Evolutionary conservation across 2,797 vertebrate species (phyloP).

Genomic region (Florisuga fusca): DNA sequence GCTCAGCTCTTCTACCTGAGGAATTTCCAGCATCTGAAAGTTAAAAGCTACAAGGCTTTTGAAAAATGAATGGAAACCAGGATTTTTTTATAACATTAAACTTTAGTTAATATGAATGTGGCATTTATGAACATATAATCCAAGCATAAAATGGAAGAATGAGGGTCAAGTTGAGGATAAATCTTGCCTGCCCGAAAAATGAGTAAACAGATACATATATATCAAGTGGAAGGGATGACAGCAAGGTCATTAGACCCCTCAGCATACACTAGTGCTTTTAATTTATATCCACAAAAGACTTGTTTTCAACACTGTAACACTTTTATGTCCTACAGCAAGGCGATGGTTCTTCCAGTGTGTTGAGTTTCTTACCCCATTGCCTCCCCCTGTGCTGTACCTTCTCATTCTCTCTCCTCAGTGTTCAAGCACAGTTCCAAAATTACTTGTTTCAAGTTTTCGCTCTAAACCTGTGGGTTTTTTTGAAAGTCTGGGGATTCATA

Average conservation of each 20-base stretch:
- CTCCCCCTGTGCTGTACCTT: neutral
- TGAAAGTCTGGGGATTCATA: neutral
- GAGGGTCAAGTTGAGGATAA: neutral
- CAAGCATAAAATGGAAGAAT: neutral
- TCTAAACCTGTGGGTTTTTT: neutral
- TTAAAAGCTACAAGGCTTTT: neutral
- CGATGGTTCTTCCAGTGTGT: neutral
- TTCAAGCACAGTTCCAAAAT: neutral
- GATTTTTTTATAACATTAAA: neutral
- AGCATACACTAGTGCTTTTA: neutral
- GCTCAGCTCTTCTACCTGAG: constrained; percentile 13
- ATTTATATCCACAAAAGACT: neutral
- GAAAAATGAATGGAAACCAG: neutral
- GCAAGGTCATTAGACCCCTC: neutral
- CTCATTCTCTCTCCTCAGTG: neutral
- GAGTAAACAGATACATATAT: neutral
- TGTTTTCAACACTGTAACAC: neutral
- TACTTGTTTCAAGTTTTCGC: neutral
- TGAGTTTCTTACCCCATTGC: neutral
- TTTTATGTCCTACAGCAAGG: neutral
- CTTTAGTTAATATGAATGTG: neutral
- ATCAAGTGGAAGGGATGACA: neutral
- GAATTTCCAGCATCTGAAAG: neutral
- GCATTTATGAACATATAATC: neutral
- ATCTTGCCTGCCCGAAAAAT: neutral